Evolutionary conservation across 2,113 vertebrate species (phyloP).

Genomic region (Tinamus guttatus): DNA sequence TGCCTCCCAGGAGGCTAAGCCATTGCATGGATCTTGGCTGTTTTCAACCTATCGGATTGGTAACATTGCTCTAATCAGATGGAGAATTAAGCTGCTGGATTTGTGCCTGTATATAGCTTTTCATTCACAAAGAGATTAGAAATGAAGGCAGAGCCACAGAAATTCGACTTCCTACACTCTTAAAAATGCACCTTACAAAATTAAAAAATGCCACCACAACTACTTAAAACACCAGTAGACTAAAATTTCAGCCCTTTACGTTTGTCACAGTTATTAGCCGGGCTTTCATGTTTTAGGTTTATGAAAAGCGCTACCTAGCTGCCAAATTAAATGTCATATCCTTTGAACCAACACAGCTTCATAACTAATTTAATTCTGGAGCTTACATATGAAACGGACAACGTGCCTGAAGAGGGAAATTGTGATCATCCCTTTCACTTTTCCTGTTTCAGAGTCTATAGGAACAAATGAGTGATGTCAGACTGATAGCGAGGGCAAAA

Average conservation of each 20-base stretch:
- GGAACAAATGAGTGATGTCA: neutral
- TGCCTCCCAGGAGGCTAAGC: constrained; percentile 61
- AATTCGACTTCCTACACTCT: constrained; percentile 38
- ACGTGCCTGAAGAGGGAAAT: neutral
- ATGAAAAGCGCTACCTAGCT: constrained; percentile 4
- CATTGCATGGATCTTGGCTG: constrained; percentile 61
- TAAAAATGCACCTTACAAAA: neutral
- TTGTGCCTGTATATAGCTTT: constrained; percentile 49
- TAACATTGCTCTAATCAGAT: constrained; percentile 73
- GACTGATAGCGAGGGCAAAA: neutral
- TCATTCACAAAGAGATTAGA: constrained; percentile 64
- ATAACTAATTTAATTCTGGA: neutral
- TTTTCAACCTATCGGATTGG: constrained; percentile 56
- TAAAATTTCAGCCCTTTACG: constrained; percentile 10
- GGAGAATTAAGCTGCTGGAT: constrained; percentile 71
- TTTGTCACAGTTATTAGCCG: neutral
- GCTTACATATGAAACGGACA: neutral
- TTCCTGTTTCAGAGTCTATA: neutral
- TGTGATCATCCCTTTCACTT: neutral
- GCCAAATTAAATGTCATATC: constrained; percentile 6
- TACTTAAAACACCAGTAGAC: neutral
- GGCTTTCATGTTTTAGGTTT: neutral
- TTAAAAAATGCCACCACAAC: neutral
- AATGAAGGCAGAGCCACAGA: constrained; percentile 43
- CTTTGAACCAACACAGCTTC: constrained; percentile 11